Conservation (phyloP, 2,888 invertebrate species). For the Scaptomyza parva region DNA sequence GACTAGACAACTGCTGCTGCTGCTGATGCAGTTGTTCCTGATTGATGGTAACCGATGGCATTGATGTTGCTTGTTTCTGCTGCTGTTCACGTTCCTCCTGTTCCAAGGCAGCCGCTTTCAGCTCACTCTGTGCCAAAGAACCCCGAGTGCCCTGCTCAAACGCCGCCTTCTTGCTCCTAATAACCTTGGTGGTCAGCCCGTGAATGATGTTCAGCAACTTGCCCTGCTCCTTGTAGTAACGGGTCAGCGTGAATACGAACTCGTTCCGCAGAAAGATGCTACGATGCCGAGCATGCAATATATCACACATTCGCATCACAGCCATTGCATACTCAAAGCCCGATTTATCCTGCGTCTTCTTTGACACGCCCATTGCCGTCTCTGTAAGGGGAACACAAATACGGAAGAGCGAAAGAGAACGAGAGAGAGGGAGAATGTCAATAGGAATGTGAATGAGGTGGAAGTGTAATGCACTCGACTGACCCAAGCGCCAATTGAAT, state of each 20-base stretch:
- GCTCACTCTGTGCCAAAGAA: slow-evolving; percentile 80
- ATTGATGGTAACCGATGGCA: neutral
- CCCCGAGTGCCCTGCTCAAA: slow-evolving; percentile 88
- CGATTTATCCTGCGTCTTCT: slow-evolving; percentile 91
- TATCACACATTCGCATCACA: slow-evolving; percentile 95
- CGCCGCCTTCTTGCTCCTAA: slow-evolving; percentile 91
- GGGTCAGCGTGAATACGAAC: slow-evolving; percentile 90
- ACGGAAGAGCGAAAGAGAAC: too few species aligned
- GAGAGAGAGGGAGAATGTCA: too few species aligned
- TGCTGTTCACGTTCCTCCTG: slow-evolving; percentile 49
- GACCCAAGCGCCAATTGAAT: slow-evolving; percentile 73
- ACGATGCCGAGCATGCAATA: slow-evolving; percentile 92
- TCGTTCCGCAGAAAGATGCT: slow-evolving; percentile 92
- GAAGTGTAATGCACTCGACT: slow-evolving; percentile 76
- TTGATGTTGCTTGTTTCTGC: neutral
- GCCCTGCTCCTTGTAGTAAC: slow-evolving; percentile 91
- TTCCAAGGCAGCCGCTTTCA: slow-evolving; percentile 64
- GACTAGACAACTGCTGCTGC: slow-evolving; percentile 49
- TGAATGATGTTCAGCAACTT: slow-evolving; percentile 91
- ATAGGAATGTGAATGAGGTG: slow-evolving; percentile 19
- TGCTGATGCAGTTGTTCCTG: too few species aligned
- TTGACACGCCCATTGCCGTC: slow-evolving; percentile 95
- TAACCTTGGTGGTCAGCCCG: slow-evolving; percentile 92
- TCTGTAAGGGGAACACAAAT: slow-evolving; percentile 85
- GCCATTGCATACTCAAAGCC: slow-evolving; percentile 94